phyloP scores from a whole-genome alignment of 2,797 vertebrate genomes.

The Tangara arthus region DNA sequence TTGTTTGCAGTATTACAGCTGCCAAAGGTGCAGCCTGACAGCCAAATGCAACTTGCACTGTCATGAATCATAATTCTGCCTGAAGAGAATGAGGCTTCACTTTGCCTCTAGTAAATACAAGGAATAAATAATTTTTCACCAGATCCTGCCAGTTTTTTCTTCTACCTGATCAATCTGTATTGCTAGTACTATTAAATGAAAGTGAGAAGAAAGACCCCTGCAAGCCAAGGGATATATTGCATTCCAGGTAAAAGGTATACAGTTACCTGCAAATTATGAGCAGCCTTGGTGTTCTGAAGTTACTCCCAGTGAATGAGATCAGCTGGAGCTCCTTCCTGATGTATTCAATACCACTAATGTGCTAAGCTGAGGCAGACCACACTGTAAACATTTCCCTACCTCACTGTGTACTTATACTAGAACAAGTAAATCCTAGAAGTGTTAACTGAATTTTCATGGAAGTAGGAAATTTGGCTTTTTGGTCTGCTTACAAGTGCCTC shows the following conservation, averaged over 20 bases:
- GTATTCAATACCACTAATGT: neutral
- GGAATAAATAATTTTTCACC: neutral
- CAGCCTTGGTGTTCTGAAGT: neutral
- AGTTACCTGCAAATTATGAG: neutral
- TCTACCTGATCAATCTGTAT: neutral
- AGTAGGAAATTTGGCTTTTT: neutral
- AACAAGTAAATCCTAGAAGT: neutral
- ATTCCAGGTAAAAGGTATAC: neutral
- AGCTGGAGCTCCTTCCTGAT: neutral
- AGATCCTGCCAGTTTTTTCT: neutral
- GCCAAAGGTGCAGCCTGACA: conserved; percentile 16
- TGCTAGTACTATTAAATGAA: neutral
- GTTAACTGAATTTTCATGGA: neutral
- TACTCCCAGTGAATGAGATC: neutral
- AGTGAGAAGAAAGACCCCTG: neutral
- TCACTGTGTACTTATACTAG: neutral
- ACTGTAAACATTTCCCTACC: neutral
- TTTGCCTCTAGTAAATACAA: neutral
- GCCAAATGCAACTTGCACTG: conserved; percentile 44
- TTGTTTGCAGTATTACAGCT: conserved; percentile 15
- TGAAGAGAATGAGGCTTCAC: neutral
- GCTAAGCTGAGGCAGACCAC: neutral
- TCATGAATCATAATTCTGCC: conserved; percentile 7
- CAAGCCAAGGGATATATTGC: neutral
- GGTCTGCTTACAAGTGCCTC: neutral